Conservation (phyloP, 2,113 vertebrate genomes). For the Archilochus colubris region DNA sequence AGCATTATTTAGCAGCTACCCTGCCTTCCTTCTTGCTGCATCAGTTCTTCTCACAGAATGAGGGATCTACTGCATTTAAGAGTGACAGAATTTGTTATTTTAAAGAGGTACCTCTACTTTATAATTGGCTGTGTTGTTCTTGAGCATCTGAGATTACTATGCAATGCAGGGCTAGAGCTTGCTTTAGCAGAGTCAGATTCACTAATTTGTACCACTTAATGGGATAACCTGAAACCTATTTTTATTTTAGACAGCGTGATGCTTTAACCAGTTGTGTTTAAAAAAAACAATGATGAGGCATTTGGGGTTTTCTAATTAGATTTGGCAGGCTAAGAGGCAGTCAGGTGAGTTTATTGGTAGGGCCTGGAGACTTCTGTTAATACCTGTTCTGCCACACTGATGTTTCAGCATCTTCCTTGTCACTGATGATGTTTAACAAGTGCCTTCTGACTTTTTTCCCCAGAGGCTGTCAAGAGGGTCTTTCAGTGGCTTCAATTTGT, state of each 20-base stretch:
- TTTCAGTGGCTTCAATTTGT: slow-evolving; percentile 79
- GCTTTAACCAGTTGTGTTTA: neutral
- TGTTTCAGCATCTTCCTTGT: neutral
- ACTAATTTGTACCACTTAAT: neutral
- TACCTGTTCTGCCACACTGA: neutral
- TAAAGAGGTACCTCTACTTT: neutral
- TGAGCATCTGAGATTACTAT: neutral
- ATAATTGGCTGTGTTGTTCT: neutral
- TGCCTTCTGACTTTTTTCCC: neutral
- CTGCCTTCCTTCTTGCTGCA: neutral
- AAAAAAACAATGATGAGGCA: neutral
- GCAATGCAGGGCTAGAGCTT: neutral
- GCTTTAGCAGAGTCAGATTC: neutral
- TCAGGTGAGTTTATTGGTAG: neutral
- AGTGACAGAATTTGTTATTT: neutral
- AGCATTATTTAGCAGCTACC: neutral
- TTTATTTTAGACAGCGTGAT: neutral
- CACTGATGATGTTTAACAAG: neutral
- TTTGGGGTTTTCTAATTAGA: neutral
- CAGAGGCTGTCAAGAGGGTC: slow-evolving; percentile 67
- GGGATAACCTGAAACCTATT: neutral
- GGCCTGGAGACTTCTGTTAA: neutral
- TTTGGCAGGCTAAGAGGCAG: neutral
- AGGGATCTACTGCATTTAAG: neutral
- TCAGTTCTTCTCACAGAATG: neutral